Evolutionary conservation across 2,113 vertebrate genomes (phyloP).

Genomic region (Archilochus colubris): DNA sequence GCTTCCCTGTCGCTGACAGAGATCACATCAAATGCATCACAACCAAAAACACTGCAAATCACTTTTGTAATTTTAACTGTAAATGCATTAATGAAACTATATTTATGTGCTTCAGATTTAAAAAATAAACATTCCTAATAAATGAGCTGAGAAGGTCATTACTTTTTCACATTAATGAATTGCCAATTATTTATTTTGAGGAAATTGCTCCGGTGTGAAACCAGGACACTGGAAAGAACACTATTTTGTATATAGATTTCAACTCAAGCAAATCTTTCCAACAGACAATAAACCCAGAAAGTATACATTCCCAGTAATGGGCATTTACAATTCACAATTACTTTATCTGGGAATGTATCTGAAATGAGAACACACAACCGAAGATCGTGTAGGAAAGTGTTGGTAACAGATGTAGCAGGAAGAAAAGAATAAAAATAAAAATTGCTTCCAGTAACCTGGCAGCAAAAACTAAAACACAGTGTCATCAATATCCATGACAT

Average conservation of each 20-base stretch:
- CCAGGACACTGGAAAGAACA: constrained; percentile 1
- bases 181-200: constrained; percentile 19
- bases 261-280: not conserved
- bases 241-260: constrained; percentile 10
- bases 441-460: constrained; percentile 49
- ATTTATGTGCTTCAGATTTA: not conserved
- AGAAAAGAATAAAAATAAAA: constrained; percentile 53
- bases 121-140: not conserved
- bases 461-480: constrained; percentile 13
- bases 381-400: not conserved
- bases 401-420: constrained; percentile 41
- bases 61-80: not conserved
- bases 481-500: constrained; percentile 61
- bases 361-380: not conserved
- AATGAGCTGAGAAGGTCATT: not conserved
- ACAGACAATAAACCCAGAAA: not conserved
- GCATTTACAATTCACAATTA: not conserved
- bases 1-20: not conserved
- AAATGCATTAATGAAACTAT: not conserved
- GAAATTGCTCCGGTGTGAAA: constrained; percentile 36
- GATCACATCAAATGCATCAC: not conserved
- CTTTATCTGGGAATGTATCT: not conserved
- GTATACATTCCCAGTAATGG: not conserved
- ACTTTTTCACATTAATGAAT: constrained; percentile 46
- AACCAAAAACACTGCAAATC: not conserved